These are phyloP conservation scores for Horisme vitalbata DNA, from an alignment of 2,888 invertebrate species.

Conservation along the genomic window DNA sequence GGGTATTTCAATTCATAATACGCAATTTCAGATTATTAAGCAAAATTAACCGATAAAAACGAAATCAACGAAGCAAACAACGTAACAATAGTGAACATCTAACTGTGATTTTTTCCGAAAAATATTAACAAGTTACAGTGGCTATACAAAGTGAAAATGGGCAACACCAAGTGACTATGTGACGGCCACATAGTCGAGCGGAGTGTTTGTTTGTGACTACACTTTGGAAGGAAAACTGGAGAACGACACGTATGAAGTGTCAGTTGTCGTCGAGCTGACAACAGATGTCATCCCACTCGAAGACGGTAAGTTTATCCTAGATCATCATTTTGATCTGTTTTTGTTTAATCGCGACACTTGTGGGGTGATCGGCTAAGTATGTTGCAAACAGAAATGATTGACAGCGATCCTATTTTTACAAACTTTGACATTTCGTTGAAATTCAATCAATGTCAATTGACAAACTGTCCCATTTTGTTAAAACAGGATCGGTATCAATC, in stretches of 20 bases:
- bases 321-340: too few relatives aligned
- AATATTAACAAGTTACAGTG: constrained; percentile 12
- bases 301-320: constrained; percentile 58
- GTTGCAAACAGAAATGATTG: too few relatives aligned
- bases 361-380: too few relatives aligned
- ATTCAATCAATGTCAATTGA: too few relatives aligned
- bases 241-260: constrained; percentile 79
- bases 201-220: constrained; percentile 40
- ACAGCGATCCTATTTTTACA: too few relatives aligned
- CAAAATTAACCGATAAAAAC: too few relatives aligned
- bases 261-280: constrained; percentile 82
- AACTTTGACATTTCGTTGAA: too few relatives aligned
- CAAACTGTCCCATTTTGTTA: too few relatives aligned
- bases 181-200: constrained; percentile 48
- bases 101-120: constrained; percentile 11
- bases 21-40: too few relatives aligned
- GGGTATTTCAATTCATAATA: too few relatives aligned
- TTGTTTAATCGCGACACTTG: too few relatives aligned
- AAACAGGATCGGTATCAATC: too few relatives aligned
- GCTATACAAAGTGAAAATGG: constrained; percentile 11
- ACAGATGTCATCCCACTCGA: constrained; percentile 79
- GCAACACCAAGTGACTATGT: constrained; percentile 40
- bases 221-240: constrained; percentile 70
- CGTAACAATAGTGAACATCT: not conserved
- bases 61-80: not conserved